Evolutionary conservation across 2,113 vertebrate genomes (phyloP), one percentile per base, ranked within the genome.

Genomic region (Megalops atlanticus): DNA sequence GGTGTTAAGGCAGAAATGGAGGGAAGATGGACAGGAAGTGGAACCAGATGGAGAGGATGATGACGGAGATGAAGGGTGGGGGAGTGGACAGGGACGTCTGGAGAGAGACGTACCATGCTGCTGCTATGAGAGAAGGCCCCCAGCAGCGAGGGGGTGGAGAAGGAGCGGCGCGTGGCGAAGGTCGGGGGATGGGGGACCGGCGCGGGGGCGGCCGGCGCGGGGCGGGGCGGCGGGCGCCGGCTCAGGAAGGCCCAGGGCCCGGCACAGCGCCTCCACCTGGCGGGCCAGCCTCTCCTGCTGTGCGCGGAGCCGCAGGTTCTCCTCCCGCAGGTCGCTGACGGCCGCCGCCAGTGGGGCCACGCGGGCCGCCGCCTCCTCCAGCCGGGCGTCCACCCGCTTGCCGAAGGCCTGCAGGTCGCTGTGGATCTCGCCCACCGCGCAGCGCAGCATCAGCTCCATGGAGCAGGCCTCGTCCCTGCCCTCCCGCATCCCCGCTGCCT

Each of bases 351-450:
- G 83, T 0, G 95, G 93, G 72, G 86, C 84, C 85, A 96, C 78
- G 68, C 75, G 88, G 52, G 16, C 74, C n/a, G 84, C 81, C 0
- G 90, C 93, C 84, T 85, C 90, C 83, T 94, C 92, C 3, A 97
- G 86, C 31, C 87, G 93, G 74, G 81, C 89, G 77, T 96, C 89
- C 76, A 97, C 86, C 0, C 16, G 89, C 18, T 82, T 91, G 70
- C 87, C 86, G 58, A 97, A 96, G 0, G 82, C 92, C 86, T 93
- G 92, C 78, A 97, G 89, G 76, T 98, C 96, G 24, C 18, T 88
- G 33, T 88, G 93, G 64, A 97, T 89, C 85, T 96, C 94, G 36
- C 90, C 86, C 76, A 96, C 77, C 0, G 93, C 94, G 85, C 82
- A 89, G 24, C 83, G 86, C 74, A 96, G 75, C 8, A 82, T 86